Conservation (phyloP, 1,140 invertebrate species). For the Lepidostoma basale region DNA sequence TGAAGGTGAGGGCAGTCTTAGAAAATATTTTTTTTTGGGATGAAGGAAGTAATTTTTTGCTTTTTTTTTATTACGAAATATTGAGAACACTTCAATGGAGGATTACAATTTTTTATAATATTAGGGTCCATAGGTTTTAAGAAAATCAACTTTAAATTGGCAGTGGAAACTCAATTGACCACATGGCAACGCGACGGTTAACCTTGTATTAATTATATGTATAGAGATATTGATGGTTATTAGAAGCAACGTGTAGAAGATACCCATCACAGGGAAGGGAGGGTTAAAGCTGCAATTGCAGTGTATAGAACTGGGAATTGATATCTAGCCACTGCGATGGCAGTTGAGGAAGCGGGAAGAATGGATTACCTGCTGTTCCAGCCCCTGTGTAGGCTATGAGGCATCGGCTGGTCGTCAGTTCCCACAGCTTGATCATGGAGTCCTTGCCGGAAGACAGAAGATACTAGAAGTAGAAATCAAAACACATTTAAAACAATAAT, state of each 20-base stretch:
- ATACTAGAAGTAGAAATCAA: constrained; percentile 70
- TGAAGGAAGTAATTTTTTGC: too few relatives aligned
- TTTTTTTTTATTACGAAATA: too few relatives aligned
- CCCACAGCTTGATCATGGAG: constrained; percentile 97
- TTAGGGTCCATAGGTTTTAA: too few relatives aligned
- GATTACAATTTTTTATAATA: too few relatives aligned
- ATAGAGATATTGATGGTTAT: neutral
- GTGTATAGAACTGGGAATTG: neutral
- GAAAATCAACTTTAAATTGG: too few relatives aligned
- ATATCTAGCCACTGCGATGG: neutral
- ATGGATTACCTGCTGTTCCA: constrained; percentile 81
- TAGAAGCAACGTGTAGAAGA: too few relatives aligned
- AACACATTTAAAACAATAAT: neutral
- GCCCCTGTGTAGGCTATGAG: constrained; percentile 93
- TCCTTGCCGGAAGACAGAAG: constrained; percentile 95
- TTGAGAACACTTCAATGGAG: too few relatives aligned
- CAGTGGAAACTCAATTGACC: too few relatives aligned
- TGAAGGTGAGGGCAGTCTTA: too few relatives aligned
- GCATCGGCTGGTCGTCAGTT: constrained; percentile 93
- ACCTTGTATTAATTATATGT: neutral
- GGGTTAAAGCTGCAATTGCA: neutral
- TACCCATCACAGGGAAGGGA: too few relatives aligned
- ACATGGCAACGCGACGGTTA: too few relatives aligned
- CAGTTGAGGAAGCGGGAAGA: neutral
- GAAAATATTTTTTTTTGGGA: too few relatives aligned